Conservation (phyloP, 1,140 invertebrate genomes). For the Orchestia grillus region DNA sequence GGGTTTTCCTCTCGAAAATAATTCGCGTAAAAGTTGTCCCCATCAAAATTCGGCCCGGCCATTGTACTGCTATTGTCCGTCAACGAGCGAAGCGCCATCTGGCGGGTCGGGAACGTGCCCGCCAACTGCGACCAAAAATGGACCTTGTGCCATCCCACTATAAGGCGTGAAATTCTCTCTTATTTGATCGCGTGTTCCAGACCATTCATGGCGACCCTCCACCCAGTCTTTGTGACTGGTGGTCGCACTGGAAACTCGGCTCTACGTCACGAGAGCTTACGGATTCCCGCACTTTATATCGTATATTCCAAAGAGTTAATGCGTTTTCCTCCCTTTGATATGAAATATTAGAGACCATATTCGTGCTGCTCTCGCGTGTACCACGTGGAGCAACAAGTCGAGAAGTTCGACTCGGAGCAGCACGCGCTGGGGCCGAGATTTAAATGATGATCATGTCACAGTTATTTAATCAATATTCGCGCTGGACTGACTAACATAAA, state of each 20-base stretch:
- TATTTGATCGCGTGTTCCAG: constrained; percentile 39
- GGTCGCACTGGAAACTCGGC: not conserved
- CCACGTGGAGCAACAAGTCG: constrained; percentile 62
- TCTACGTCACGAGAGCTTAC: not conserved
- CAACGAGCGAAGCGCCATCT: constrained; percentile 68
- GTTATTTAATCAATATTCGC: constrained; percentile 69
- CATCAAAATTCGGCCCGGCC: constrained; percentile 67
- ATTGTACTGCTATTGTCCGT: constrained; percentile 68
- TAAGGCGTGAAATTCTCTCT: not conserved
- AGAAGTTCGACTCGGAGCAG: not conserved
- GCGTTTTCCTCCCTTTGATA: constrained; percentile 16
- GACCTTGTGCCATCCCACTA: not conserved
- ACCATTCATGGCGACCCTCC: constrained; percentile 61
- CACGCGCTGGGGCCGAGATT: constrained; percentile 63
- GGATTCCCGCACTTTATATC: constrained; percentile 18
- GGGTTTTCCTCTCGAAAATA: constrained; percentile 51
- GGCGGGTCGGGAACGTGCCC: constrained; percentile 59
- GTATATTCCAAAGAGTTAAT: constrained; percentile 33
- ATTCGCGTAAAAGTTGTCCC: constrained; percentile 63
- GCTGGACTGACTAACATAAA: constrained; percentile 67
- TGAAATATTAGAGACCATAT: not conserved
- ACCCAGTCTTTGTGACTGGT: not conserved
- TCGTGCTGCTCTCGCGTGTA: not conserved
- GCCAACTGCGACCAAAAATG: not conserved
- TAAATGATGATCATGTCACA: constrained; percentile 69